Evolutionary conservation across 2,797 vertebrate species (phyloP), one percentile per base, ranked within the genome.

Genomic region (Alfaro cultratus): DNA sequence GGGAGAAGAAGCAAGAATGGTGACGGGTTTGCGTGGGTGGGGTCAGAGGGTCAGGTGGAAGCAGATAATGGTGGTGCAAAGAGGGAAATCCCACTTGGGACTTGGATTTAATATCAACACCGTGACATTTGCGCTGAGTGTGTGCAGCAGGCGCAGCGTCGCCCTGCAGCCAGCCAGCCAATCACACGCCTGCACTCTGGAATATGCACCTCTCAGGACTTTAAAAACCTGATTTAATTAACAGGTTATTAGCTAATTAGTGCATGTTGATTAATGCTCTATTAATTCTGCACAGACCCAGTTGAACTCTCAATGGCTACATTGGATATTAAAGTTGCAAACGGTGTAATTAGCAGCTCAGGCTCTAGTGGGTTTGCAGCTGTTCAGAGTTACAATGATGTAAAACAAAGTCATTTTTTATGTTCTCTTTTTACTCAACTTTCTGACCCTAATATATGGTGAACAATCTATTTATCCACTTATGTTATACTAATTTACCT

Each of bases 221-320:
- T 93, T 93, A 95, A 96, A 95, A 90, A 87, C 88, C 93, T 92
- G 34, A 94, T 95, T 95, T 95, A 95, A 96, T 96, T 95, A 96
- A 94, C 94, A 94, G 51, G 82, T 94, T 95, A 95, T 95, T 94
- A 95, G 93, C 91, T 95, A 95, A 96, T 96, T 95, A 95, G 93
- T 78, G 57, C 87, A 78, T 92, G 93, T 92, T 96, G 92, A 96
- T 95, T 94, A 94, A 96, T 91, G 95, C 93, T 93, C 94, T 95
- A 93, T 96, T 96, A 95, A 95, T 95, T 92, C 92, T 93, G 86
- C 91, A 83, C 85, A 90, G 94, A 93, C 84, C 86, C 83, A 89
- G 87, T 88, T 93, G 88, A 93, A 92, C 91, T 84, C 93, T 94
- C 92, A 83, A 87, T 88, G 92, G 89, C 91, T 91, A 85, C 57